A percentile compares a stretch with the other conserved stretches of the same genome.
Conservation (phyloP, 2,888 invertebrate genomes). For the Saturnia pavonia region DNA sequence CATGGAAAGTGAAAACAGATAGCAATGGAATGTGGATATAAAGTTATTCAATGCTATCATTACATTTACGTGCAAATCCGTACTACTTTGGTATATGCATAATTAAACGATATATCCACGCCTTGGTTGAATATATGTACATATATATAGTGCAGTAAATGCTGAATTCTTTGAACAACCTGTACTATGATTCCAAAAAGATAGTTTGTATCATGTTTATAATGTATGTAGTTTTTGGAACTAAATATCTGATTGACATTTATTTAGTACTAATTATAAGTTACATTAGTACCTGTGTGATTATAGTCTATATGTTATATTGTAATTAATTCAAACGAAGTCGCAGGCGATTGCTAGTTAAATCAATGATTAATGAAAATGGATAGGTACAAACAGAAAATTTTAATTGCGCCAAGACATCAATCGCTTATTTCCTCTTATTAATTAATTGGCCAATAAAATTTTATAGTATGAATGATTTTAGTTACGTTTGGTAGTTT, state of each 20-base stretch:
- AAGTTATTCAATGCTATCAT: slow-evolving; percentile 30
- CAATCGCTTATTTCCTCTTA: neutral
- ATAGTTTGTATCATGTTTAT: too few relatives aligned
- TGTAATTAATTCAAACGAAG: too few relatives aligned
- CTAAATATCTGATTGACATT: too few relatives aligned
- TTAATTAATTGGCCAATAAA: neutral
- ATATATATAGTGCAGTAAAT: neutral
- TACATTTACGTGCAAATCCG: slow-evolving; percentile 36
- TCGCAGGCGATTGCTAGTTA: neutral
- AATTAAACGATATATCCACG: neutral
- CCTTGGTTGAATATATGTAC: neutral
- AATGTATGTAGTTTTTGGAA: too few relatives aligned
- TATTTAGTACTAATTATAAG: too few relatives aligned
- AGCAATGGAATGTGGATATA: slow-evolving; percentile 27
- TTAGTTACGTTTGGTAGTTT: neutral
- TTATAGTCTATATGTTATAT: too few relatives aligned
- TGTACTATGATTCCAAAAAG: too few relatives aligned
- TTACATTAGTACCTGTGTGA: too few relatives aligned
- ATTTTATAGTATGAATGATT: neutral
- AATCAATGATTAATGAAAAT: neutral
- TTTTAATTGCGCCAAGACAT: neutral
- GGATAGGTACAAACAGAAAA: neutral
- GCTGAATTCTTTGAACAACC: neutral
- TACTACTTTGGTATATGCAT: neutral
- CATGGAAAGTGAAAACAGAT: slow-evolving; percentile 42